Conservation (phyloP, 1,140 invertebrate species). For the Macrobrachium rosenbergii region DNA sequence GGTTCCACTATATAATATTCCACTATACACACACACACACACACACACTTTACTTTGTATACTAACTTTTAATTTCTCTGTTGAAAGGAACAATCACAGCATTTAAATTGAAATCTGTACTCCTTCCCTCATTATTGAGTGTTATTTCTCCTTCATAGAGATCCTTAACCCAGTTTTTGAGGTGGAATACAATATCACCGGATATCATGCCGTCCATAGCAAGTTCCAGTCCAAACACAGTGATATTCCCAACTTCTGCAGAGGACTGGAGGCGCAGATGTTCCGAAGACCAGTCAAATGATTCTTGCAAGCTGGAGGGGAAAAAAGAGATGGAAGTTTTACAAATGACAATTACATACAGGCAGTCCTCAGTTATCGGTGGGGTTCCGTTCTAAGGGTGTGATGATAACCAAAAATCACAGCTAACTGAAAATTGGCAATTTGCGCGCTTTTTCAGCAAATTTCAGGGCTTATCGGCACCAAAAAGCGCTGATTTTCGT, state of each 20-base stretch:
- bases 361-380: no score
- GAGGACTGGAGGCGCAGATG: constrained; percentile 19
- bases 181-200: background rate
- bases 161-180: constrained; percentile 36
- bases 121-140: background rate
- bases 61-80: constrained; percentile 55
- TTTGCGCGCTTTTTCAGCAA: no score
- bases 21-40: no score
- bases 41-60: no score
- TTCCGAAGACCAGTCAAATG: constrained; percentile 16
- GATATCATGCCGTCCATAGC: constrained; percentile 2
- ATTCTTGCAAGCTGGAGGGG: constrained; percentile 30
- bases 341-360: background rate
- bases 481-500: no score
- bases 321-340: background rate
- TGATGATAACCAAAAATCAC: no score
- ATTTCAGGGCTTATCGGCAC: no score
- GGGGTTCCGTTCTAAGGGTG: no score
- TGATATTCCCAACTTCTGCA: constrained; percentile 3
- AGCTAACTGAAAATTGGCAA: no score
- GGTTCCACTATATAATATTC: no score
- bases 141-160: constrained; percentile 34
- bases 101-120: constrained; percentile 29
- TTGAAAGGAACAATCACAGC: constrained; percentile 41
- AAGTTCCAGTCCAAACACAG: constrained; percentile 28